Conservation (phyloP, 2,888 invertebrate genomes). For the Pristionchus arcanus region DNA sequence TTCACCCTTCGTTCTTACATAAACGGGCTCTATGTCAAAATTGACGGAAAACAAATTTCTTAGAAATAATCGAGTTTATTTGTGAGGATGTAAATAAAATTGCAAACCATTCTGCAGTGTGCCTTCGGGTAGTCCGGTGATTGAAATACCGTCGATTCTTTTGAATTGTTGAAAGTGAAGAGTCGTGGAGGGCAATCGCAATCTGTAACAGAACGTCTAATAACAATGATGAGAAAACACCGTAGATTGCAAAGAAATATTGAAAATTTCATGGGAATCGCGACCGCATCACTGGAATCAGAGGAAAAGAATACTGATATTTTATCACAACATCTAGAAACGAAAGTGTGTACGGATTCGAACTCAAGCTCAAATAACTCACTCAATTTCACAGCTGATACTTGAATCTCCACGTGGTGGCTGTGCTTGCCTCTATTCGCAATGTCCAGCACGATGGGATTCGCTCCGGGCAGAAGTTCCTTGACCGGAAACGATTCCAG, state of each 20-base stretch:
- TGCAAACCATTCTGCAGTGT: conserved; percentile 12
- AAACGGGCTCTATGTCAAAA: too few relatives aligned
- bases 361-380: too few relatives aligned
- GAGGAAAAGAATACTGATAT: too few relatives aligned
- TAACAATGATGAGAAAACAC: neutral
- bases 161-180: neutral
- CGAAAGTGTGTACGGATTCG: too few relatives aligned
- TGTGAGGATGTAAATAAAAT: neutral
- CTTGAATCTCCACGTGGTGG: neutral
- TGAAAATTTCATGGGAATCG: too few relatives aligned
- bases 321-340: too few relatives aligned
- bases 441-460: neutral
- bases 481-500: neutral
- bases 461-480: neutral
- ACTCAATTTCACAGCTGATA: conserved; percentile 13
- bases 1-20: too few relatives aligned
- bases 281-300: too few relatives aligned
- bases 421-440: neutral
- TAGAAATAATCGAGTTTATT: neutral
- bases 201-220: neutral
- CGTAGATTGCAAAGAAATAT: too few relatives aligned
- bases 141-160: neutral
- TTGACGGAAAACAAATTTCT: too few relatives aligned
- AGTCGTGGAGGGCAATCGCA: neutral
- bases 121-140: conserved; percentile 1